phyloP scores from a whole-genome alignment of 2,797 vertebrate species.

The Poecilia picta region DNA sequence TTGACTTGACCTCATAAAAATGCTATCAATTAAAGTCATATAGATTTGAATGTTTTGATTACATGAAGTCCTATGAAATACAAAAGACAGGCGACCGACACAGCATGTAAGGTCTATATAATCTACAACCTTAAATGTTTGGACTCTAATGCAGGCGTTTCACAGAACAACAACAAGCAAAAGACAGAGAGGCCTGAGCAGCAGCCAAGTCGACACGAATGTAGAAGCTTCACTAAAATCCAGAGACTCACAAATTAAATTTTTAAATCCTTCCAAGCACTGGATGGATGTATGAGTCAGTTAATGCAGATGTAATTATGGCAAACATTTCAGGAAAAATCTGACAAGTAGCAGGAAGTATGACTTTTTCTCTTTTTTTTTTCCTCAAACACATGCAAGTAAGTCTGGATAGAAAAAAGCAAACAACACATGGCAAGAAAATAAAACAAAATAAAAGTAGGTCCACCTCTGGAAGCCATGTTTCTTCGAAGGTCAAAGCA shows the following conservation, averaged over 20 bases:
- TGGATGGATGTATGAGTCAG: conserved; percentile 35
- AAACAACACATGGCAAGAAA: conserved; percentile 29
- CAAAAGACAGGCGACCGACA: conserved; percentile 15
- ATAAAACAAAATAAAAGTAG: background rate
- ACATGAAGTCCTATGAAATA: background rate
- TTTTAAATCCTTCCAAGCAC: conserved; percentile 14
- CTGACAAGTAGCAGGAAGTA: conserved; percentile 32
- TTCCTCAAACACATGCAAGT: conserved; percentile 62
- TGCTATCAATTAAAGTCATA: background rate
- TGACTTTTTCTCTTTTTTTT: conserved; percentile 31
- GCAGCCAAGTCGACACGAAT: conserved; percentile 40
- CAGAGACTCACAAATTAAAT: conserved; percentile 31
- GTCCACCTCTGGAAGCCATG: conserved; percentile 40
- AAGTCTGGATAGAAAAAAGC: conserved; percentile 25
- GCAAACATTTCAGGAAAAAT: conserved; percentile 33
- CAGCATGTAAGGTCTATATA: conserved; percentile 13
- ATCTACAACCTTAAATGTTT: conserved; percentile 23
- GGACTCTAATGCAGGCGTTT: conserved; percentile 23
- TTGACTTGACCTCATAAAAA: background rate
- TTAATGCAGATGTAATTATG: conserved; percentile 37
- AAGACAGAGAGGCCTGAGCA: conserved; percentile 30
- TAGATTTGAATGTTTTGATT: background rate
- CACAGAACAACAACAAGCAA: conserved; percentile 41
- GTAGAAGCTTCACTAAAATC: conserved; percentile 45
- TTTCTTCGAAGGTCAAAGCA: conserved; percentile 44